Percentiles rank a stretch among this genome's conserved stretches.
Evolutionary conservation across 2,797 vertebrate species (phyloP).

Genomic region (Myotis myotis): DNA sequence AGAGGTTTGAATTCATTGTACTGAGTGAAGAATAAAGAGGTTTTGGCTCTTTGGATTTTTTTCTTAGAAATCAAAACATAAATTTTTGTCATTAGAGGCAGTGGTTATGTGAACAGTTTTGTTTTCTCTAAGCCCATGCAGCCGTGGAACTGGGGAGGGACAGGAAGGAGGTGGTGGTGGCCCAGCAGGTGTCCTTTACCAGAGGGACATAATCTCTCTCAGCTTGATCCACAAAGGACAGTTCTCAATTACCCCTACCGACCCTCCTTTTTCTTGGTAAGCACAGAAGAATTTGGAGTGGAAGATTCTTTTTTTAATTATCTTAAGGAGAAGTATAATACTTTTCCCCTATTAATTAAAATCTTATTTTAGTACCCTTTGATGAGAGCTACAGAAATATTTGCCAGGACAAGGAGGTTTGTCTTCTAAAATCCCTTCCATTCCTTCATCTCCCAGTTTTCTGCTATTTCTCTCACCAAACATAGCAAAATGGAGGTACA

Average conservation of each 20-base stretch:
- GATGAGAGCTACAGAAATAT: neutral
- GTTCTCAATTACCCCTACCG: neutral
- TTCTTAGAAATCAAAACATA: neutral
- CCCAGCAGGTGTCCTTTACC: neutral
- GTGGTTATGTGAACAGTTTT: neutral
- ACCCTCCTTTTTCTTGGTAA: neutral
- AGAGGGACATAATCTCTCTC: neutral
- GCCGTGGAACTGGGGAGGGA: neutral
- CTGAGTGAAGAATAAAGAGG: neutral
- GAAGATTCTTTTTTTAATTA: neutral
- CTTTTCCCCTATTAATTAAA: neutral
- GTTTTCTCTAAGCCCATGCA: neutral
- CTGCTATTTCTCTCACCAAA: neutral
- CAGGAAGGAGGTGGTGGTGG: neutral
- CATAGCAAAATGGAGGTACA: neutral
- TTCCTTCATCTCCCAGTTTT: neutral
- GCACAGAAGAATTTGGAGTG: neutral
- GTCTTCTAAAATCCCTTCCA: neutral
- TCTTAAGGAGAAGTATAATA: neutral
- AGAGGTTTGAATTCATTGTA: slow-evolving; percentile 10
- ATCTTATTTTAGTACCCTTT: neutral
- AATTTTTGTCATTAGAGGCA: neutral
- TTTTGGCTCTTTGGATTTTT: neutral
- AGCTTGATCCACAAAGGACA: neutral
- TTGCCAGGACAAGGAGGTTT: neutral